Conservation (phyloP, 2,888 invertebrate genomes). For the Quadriops clusia region DNA sequence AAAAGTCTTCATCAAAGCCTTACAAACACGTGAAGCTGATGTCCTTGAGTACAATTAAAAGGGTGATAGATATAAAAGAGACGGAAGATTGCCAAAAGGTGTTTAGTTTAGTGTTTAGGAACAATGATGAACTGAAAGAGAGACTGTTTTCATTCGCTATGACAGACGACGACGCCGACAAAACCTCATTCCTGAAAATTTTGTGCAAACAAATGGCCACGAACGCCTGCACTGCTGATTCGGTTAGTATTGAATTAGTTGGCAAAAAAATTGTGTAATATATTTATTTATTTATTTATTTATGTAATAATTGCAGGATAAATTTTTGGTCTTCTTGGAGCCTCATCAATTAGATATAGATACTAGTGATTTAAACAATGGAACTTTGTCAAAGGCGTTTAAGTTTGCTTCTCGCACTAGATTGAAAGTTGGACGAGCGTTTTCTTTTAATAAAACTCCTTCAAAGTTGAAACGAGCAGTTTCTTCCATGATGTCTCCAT, state of each 20-base stretch:
- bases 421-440: constrained; percentile 83
- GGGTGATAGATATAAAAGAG: constrained; percentile 83
- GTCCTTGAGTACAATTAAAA: constrained; percentile 77
- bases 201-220: constrained; percentile 87
- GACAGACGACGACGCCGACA: constrained; percentile 71
- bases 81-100: constrained; percentile 82
- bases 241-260: constrained; percentile 69
- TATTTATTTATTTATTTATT: constrained; percentile 7
- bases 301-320: constrained; percentile 48
- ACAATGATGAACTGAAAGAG: constrained; percentile 76
- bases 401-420: constrained; percentile 76
- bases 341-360: constrained; percentile 78
- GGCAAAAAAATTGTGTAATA: constrained; percentile 4
- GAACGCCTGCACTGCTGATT: constrained; percentile 84
- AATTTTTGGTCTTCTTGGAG: constrained; percentile 64
- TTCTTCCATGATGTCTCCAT: constrained; percentile 88
- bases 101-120: constrained; percentile 80
- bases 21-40: constrained; percentile 87
- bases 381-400: constrained; percentile 82
- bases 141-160: constrained; percentile 80
- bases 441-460: constrained; percentile 92
- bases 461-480: constrained; percentile 87
- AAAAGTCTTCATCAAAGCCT: constrained; percentile 59
- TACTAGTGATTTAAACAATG: constrained; percentile 74
- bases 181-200: constrained; percentile 66